Conservation (phyloP, 1,140 invertebrate genomes). For the Sycophaga agraensis region DNA sequence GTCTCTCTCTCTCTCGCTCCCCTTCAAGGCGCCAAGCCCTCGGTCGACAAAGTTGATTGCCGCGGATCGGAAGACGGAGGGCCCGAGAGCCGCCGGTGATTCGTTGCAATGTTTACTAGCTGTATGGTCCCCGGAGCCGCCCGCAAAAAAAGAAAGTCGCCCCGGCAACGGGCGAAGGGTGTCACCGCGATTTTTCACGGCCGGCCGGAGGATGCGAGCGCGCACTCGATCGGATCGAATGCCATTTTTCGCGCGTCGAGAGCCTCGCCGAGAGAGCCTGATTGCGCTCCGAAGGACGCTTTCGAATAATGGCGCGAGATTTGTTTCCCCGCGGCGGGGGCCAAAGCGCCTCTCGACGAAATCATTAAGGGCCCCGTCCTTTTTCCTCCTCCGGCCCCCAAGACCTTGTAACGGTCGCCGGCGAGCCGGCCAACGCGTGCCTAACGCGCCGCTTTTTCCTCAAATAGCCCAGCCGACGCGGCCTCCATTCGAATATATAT, state of each 20-base stretch:
- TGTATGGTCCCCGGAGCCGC: neutral
- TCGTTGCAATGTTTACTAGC: neutral
- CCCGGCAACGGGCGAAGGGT: neutral
- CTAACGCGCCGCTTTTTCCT: too few species aligned
- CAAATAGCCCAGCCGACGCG: too few species aligned
- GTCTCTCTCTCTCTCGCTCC: neutral
- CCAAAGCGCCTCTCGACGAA: neutral
- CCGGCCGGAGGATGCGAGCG: neutral
- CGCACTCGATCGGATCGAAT: neutral
- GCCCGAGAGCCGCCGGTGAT: neutral
- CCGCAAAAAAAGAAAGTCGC: conserved; percentile 1
- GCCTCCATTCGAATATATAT: too few species aligned
- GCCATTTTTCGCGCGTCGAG: neutral
- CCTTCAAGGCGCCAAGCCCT: too few species aligned
- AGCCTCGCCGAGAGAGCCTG: neutral
- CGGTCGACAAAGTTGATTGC: neutral
- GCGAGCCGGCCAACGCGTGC: too few species aligned
- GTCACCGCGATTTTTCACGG: neutral
- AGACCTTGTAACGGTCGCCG: too few species aligned
- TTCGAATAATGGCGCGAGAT: conserved; percentile 14
- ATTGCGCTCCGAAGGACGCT: neutral
- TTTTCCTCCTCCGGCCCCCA: too few species aligned
- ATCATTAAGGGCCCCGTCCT: too few species aligned
- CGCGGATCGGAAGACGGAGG: neutral
- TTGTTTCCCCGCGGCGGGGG: conserved; percentile 1